Evolutionary conservation across 2,888 invertebrate genomes (phyloP).

Genomic region (Subacronicta megacephala): DNA sequence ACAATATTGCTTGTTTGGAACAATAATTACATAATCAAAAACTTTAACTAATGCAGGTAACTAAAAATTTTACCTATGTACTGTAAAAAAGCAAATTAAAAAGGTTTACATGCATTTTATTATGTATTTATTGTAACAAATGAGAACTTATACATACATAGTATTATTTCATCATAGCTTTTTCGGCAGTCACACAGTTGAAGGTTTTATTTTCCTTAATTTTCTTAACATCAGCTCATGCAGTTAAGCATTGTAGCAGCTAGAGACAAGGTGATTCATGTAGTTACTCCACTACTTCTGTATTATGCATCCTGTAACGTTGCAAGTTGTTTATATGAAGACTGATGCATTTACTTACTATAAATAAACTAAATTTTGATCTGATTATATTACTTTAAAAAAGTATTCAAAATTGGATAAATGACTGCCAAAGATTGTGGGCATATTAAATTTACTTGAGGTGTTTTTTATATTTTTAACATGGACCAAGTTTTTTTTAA

Average conservation of each 20-base stretch:
- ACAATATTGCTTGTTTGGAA: constrained; percentile 50
- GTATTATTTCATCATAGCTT: constrained; percentile 55
- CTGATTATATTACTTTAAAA: constrained; percentile 25
- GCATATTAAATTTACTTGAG: constrained; percentile 19
- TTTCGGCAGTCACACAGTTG: constrained; percentile 48
- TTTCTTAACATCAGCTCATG: constrained; percentile 46
- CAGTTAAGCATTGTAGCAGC: constrained; percentile 60
- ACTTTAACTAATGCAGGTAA: no score
- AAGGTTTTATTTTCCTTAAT: constrained; percentile 51
- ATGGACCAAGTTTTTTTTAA: constrained; percentile 11
- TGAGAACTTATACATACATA: constrained; percentile 48
- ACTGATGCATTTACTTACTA: constrained; percentile 78
- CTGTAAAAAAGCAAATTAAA: no score
- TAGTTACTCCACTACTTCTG: constrained; percentile 47
- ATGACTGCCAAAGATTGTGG: constrained; percentile 50
- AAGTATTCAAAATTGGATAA: constrained; percentile 15
- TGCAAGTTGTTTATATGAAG: constrained; percentile 66
- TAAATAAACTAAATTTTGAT: constrained; percentile 7
- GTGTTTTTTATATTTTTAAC: constrained; percentile 5
- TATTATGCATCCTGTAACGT: constrained; percentile 43
- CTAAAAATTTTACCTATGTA: no score
- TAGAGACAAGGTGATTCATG: constrained; percentile 56
- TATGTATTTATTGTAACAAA: constrained; percentile 48
- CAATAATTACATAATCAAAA: constrained; percentile 30
- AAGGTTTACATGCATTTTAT: not conserved